Evolutionary conservation across 2,797 vertebrate species (phyloP).

Genomic region (Adelosebastes latens): DNA sequence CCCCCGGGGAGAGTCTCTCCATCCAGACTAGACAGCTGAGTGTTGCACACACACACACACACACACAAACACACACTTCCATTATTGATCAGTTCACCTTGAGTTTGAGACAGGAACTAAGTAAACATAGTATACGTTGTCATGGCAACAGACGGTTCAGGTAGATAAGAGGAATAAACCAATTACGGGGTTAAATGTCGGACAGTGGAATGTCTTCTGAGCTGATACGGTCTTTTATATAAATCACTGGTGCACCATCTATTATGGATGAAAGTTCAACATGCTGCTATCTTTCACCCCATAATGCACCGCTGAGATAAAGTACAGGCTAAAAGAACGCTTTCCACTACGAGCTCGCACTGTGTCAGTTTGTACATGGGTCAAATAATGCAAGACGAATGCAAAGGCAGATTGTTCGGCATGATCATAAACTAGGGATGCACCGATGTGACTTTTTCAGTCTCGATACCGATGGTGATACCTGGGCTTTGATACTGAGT

Average conservation of each 20-base stretch:
- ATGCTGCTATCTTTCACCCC: slow-evolving; percentile 21
- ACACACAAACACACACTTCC: slow-evolving; percentile 25
- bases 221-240: slow-evolving; percentile 37
- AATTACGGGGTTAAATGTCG: slow-evolving; percentile 6
- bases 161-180: neutral
- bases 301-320: slow-evolving; percentile 11
- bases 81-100: slow-evolving; percentile 40
- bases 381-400: neutral
- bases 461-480: no score
- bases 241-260: slow-evolving; percentile 44
- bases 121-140: slow-evolving; percentile 10
- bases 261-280: slow-evolving; percentile 55
- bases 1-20: slow-evolving; percentile 1
- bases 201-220: neutral
- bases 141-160: slow-evolving; percentile 36
- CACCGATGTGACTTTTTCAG: no score
- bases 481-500: no score
- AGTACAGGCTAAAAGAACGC: neutral
- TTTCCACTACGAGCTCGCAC: neutral
- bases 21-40: slow-evolving; percentile 15
- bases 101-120: slow-evolving; percentile 14
- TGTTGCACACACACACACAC: neutral
- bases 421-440: no score
- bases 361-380: neutral
- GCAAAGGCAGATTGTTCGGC: neutral